These are phyloP conservation scores for Physella acuta DNA, from an alignment of 1,140 invertebrate species.

Conservation along the genomic window DNA sequence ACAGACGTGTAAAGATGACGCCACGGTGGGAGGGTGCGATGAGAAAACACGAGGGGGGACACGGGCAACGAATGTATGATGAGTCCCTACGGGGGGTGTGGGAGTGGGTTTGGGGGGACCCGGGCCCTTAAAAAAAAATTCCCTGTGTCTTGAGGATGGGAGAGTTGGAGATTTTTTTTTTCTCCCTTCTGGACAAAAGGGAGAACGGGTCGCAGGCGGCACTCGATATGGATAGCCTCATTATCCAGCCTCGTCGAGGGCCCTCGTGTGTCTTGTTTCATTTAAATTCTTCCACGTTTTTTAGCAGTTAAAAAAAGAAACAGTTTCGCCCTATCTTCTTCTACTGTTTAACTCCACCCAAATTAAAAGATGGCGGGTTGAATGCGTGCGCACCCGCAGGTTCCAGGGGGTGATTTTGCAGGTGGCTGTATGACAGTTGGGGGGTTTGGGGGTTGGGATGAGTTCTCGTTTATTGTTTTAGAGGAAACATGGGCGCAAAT, in stretches of 20 bases:
- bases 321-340: background rate
- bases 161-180: no score
- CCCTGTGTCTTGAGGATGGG: no score
- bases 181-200: constrained; percentile 3
- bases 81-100: background rate
- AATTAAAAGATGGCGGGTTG: constrained; percentile 15
- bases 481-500: background rate
- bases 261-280: constrained; percentile 20
- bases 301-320: constrained; percentile 7
- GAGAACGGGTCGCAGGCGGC: constrained; percentile 17
- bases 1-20: background rate
- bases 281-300: constrained; percentile 8
- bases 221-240: constrained; percentile 19
- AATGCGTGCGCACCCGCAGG: constrained; percentile 9
- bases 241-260: constrained; percentile 7
- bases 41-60: background rate
- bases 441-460: background rate
- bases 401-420: background rate
- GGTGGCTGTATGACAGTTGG: constrained; percentile 7
- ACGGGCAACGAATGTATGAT: background rate
- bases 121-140: background rate
- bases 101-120: background rate
- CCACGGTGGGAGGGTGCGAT: background rate
- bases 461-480: constrained; percentile 15
- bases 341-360: background rate